Percentiles rank a stretch among this genome's conserved stretches.
Evolutionary conservation across 2,797 vertebrate species (phyloP).

Genomic region (Melanotaenia nigrans): DNA sequence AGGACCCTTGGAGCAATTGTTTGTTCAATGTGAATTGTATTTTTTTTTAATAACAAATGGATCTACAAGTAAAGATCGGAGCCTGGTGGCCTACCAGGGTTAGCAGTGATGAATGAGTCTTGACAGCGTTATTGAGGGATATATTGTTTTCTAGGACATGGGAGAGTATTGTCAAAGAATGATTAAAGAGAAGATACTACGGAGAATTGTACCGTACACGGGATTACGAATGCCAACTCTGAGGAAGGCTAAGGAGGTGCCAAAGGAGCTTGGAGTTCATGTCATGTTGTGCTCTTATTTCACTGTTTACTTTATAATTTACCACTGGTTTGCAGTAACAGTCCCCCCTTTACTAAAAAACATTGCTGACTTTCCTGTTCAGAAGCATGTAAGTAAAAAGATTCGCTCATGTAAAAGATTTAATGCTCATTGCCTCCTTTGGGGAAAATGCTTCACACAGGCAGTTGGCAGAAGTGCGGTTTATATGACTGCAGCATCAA

Average conservation of each 20-base stretch:
- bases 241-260: background rate
- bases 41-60: constrained; percentile 70
- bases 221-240: constrained; percentile 36
- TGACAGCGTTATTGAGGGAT: constrained; percentile 72
- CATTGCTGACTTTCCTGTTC: background rate
- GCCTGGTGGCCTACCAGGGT: constrained; percentile 37
- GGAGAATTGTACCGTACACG: constrained; percentile 33
- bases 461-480: constrained; percentile 33
- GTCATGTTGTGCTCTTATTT: background rate
- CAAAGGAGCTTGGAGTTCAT: constrained; percentile 17
- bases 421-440: constrained; percentile 20
- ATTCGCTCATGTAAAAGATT: constrained; percentile 10
- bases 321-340: constrained; percentile 1
- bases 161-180: constrained; percentile 48
- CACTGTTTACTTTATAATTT: background rate
- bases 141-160: constrained; percentile 70
- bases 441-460: constrained; percentile 14
- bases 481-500: constrained; percentile 48
- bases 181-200: constrained; percentile 56
- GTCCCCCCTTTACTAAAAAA: constrained; percentile 2
- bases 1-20: constrained; percentile 40
- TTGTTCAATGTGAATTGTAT: constrained; percentile 39
- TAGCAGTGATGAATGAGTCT: constrained; percentile 63
- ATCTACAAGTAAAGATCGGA: constrained; percentile 59
- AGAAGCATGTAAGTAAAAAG: constrained; percentile 3